A percentile compares a stretch with the other conserved stretches of the same genome.
Conservation (phyloP, 2,113 vertebrate species). For the Petaurus breviceps region DNA sequence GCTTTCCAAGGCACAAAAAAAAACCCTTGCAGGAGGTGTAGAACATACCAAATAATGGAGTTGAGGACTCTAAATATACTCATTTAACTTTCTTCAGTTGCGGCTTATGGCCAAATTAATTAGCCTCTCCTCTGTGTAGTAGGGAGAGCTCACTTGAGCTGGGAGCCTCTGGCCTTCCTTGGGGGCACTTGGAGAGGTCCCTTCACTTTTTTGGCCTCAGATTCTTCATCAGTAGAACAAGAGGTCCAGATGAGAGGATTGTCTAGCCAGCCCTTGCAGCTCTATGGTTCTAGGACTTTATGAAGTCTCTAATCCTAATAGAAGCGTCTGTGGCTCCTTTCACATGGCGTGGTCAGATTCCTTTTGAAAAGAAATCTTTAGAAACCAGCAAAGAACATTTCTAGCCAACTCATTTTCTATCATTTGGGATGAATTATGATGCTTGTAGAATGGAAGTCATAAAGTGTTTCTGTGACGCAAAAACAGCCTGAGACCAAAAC, state of each 20-base stretch:
- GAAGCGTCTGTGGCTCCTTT: background rate
- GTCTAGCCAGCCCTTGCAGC: background rate
- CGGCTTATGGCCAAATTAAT: constrained; percentile 50
- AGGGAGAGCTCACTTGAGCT: background rate
- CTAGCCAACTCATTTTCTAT: constrained; percentile 46
- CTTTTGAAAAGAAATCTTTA: constrained; percentile 22
- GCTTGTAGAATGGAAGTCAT: constrained; percentile 40
- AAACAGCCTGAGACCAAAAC: constrained; percentile 57
- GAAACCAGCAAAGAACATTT: constrained; percentile 28
- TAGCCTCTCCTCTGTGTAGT: background rate
- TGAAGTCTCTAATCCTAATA: background rate
- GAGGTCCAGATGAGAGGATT: background rate
- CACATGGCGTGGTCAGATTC: constrained; percentile 22
- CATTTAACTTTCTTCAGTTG: constrained; percentile 49
- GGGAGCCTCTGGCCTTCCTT: background rate
- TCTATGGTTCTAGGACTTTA: background rate
- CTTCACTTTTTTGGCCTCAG: background rate
- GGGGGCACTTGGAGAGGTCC: background rate
- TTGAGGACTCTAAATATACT: constrained; percentile 15
- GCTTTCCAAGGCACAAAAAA: constrained; percentile 30
- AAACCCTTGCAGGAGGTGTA: background rate
- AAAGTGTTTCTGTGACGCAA: constrained; percentile 59
- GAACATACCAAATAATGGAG: constrained; percentile 23
- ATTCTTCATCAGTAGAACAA: background rate
- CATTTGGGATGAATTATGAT: constrained; percentile 45